These are phyloP conservation scores for Diploscapter pachys DNA, from an alignment of 1,140 invertebrate genomes.

Conservation along the genomic window DNA sequence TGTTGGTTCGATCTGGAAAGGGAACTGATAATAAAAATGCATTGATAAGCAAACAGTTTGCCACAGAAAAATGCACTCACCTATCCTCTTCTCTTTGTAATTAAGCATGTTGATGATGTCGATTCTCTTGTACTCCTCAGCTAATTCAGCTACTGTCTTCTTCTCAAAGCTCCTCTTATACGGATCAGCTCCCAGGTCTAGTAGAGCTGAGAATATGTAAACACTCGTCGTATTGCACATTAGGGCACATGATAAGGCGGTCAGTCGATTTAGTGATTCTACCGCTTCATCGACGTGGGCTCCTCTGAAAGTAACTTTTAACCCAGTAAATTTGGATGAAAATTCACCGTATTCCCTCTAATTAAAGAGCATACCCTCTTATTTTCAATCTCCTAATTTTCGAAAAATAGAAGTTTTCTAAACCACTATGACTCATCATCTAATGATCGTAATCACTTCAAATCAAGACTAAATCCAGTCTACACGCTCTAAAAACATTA, in stretches of 20 bases:
- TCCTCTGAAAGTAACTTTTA: not conserved
- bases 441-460: not conserved
- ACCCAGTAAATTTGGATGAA: not conserved
- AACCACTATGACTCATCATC: not conserved
- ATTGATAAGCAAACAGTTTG: too few relatives aligned
- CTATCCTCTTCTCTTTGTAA: not conserved
- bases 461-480: not conserved
- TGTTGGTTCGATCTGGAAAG: too few relatives aligned
- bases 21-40: too few relatives aligned
- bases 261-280: not conserved
- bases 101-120: not conserved
- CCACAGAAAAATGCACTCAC: not conserved
- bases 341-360: not conserved
- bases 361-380: not conserved
- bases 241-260: slow-evolving; percentile 7
- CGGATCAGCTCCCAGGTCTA: slow-evolving; percentile 11
- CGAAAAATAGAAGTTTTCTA: not conserved
- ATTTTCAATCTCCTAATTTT: not conserved
- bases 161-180: slow-evolving; percentile 6
- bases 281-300: not conserved
- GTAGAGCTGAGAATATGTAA: slow-evolving; percentile 5
- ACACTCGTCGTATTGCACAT: not conserved
- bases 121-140: not conserved
- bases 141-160: slow-evolving; percentile 1
- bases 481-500: not conserved